These are phyloP conservation scores for Argyresthia albistria DNA, from an alignment of 2,888 invertebrate species.

Conservation along the genomic window DNA sequence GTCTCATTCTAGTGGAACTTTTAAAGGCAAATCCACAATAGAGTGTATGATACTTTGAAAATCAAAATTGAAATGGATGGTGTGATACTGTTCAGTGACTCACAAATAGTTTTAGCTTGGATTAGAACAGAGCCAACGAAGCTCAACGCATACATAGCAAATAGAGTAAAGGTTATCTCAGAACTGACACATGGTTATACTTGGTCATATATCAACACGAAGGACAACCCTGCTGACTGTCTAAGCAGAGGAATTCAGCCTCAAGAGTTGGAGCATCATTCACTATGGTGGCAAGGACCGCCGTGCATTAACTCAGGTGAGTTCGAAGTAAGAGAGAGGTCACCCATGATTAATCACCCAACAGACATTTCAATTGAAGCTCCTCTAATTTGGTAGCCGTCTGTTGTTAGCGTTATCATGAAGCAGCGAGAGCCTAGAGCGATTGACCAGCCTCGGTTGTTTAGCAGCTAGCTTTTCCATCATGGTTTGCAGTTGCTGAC, in stretches of 20 bases:
- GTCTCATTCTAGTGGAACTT: not conserved
- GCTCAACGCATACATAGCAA: constrained; percentile 13
- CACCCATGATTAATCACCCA: too few relatives aligned
- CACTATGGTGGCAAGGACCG: constrained; percentile 10
- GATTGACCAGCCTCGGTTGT: too few relatives aligned
- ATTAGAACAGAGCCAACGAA: constrained; percentile 8
- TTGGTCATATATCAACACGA: constrained; percentile 11
- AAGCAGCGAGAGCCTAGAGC: too few relatives aligned
- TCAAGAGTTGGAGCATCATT: constrained; percentile 2
- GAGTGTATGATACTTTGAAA: constrained; percentile 1
- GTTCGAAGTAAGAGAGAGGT: too few relatives aligned
- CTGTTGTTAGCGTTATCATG: too few relatives aligned
- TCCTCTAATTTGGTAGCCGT: too few relatives aligned
- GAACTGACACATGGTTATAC: constrained; percentile 5
- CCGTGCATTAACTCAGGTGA: not conserved
- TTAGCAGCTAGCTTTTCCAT: too few relatives aligned
- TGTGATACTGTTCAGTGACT: constrained; percentile 12
- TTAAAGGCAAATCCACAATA: constrained; percentile 4
- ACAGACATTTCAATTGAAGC: too few relatives aligned
- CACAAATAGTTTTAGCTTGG: constrained; percentile 16
- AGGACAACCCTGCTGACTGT: constrained; percentile 10
- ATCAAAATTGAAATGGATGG: not conserved
- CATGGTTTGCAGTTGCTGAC: too few relatives aligned
- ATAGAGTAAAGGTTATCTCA: constrained; percentile 11
- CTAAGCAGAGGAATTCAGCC: constrained; percentile 10